Evolutionary conservation across 2,113 vertebrate genomes (phyloP).

Genomic region (Oceanodroma tethys): DNA sequence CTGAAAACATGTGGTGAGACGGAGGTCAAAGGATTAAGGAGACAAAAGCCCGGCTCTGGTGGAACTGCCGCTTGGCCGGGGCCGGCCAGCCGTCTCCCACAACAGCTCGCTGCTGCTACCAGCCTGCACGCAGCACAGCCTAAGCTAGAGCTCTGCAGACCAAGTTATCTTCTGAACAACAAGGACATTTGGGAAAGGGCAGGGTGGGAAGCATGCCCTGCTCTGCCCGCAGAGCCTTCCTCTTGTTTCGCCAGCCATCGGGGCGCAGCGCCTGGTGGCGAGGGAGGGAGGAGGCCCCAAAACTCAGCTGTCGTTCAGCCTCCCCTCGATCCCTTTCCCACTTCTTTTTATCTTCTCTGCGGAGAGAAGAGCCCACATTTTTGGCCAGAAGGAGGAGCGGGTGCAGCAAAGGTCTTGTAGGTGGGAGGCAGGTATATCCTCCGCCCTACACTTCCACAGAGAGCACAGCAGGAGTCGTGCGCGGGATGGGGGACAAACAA

Average conservation of each 20-base stretch:
- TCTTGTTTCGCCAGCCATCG: fast-evolving
- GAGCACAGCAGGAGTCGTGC: fast-evolving
- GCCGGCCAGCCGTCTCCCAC: not conserved
- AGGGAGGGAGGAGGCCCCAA: not conserved
- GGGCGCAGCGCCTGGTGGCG: fast-evolving
- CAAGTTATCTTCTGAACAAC: not conserved
- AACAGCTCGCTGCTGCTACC: not conserved
- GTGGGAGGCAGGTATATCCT: not conserved
- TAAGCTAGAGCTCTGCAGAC: not conserved
- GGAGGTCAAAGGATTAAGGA: not conserved
- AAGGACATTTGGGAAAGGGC: not conserved
- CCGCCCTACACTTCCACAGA: not conserved
- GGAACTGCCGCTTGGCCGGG: not conserved
- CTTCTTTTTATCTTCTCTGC: not conserved
- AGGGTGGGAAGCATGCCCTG: not conserved
- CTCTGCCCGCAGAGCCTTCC: not conserved
- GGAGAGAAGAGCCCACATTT: not conserved
- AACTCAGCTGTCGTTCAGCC: not conserved
- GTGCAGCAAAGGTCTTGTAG: fast-evolving
- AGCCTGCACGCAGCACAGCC: not conserved
- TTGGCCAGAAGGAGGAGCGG: not conserved
- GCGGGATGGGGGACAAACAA: not conserved
- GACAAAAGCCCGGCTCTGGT: not conserved
- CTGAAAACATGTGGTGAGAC: not conserved
- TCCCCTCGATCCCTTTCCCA: not conserved